Conservation (phyloP, 2,888 invertebrate species). For the Drosophila longiperda region DNA sequence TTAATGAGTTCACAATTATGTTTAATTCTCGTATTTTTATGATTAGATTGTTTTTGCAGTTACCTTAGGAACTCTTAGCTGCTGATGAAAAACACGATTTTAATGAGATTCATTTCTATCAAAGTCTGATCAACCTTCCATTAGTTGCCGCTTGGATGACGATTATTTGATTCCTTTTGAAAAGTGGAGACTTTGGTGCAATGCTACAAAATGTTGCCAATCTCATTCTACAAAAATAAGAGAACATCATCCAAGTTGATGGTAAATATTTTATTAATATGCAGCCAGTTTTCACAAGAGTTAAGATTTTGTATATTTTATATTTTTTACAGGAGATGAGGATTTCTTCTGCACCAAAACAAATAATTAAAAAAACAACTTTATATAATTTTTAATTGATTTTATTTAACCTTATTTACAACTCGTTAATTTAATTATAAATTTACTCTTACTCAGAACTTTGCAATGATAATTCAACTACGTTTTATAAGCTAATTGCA, state of each 20-base stretch:
- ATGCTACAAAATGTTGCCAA: neutral
- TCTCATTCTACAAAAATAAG: neutral
- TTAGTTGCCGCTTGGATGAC: conserved; percentile 48
- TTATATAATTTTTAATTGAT: neutral
- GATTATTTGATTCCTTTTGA: conserved; percentile 64
- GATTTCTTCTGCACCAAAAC: neutral
- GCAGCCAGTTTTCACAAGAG: neutral
- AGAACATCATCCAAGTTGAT: conserved; percentile 29
- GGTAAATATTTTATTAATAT: neutral
- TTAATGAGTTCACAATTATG: neutral
- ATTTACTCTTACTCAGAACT: neutral
- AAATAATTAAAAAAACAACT: neutral
- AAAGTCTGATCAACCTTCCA: conserved; percentile 65
- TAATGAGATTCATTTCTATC: conserved; percentile 71
- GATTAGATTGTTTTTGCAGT: neutral
- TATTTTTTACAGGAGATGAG: too few relatives aligned
- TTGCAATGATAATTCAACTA: neutral
- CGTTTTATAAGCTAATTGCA: neutral
- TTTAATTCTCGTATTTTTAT: neutral
- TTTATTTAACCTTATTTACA: neutral
- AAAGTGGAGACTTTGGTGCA: conserved; percentile 75
- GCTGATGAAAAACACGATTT: conserved; percentile 69
- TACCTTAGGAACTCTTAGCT: neutral
- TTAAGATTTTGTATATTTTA: too few relatives aligned
- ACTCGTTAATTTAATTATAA: neutral